Evolutionary conservation across 2,113 vertebrate species (phyloP), one percentile per base, ranked within the genome.

Genomic region (Sinocyclocheilus anshuiensis): DNA sequence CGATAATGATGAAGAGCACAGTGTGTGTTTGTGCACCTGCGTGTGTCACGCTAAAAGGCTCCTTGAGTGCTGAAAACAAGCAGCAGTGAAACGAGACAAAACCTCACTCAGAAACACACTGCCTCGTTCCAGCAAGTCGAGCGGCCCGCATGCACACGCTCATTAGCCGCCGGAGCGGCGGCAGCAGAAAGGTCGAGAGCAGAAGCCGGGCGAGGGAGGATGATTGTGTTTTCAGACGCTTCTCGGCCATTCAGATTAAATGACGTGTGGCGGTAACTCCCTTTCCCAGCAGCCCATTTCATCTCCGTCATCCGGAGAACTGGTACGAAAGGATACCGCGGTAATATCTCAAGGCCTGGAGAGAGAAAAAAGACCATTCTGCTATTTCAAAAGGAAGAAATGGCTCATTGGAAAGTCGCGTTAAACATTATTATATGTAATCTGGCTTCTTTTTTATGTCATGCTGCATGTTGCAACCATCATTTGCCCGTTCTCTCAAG

Each of bases 341-440:
- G n/a, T 33, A 61, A 81, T 72, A 26, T 65, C 59, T 65, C 57
- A 10, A 36, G 33, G 55, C 77, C 55, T 15, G 12, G n/a, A 24
- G 45, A 1, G 13, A 63, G 4, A 86, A 83, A 69, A 86, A 81
- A 69, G 42, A n/a, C 61, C 77, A 79, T 85, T 88, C 48, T 12
- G 48, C 24, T 2, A 15, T 83, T 77, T 57, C 67, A 86, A 84
- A 86, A 81, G 45, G 53, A 81, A 33, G 53, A 71, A 86, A 84
- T 88, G 83, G 84, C 76, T 79, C 26, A 85, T 79, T 86, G 81
- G 77, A 81, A 76, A 53, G 76, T 42, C 18, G 77, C 82, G 86
- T 88, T 87, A 89, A 86, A 87, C 84, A 87, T 86, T 84, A 88
- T 90, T 90, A 89, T 84, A 67, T 82, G 81, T 76, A 78, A 87